Evolutionary conservation across 1,140 invertebrate species (phyloP).

Genomic region (Sminthurides bifidus): DNA sequence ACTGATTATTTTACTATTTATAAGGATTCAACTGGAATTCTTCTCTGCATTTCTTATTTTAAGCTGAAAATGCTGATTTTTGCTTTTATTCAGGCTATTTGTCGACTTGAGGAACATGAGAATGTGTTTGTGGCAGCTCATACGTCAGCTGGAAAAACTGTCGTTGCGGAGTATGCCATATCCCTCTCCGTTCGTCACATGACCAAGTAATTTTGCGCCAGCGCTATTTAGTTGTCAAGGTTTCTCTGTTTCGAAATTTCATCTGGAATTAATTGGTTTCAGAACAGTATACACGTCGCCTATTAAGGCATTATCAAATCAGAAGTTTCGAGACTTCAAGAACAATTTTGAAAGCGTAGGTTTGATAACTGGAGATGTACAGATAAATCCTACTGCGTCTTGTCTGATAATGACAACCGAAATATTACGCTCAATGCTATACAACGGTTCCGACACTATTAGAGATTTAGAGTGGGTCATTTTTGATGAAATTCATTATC

Average conservation of each 20-base stretch:
- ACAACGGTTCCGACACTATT: slow-evolving; percentile 86
- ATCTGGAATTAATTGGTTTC: slow-evolving; percentile 33
- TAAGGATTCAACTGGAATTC: background rate
- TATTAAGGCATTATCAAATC: slow-evolving; percentile 98
- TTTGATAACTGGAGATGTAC: slow-evolving; percentile 89
- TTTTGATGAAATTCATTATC: slow-evolving; percentile 99
- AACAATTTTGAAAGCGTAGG: slow-evolving; percentile 85
- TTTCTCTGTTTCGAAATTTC: background rate
- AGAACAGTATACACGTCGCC: slow-evolving; percentile 97
- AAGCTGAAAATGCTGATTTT: too few relatives aligned
- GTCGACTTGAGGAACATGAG: slow-evolving; percentile 83
- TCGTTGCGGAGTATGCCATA: slow-evolving; percentile 97
- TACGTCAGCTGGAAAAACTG: slow-evolving; percentile 98
- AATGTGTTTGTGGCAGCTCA: slow-evolving; percentile 98
- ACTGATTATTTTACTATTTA: background rate
- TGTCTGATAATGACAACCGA: slow-evolving; percentile 99
- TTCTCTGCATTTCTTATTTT: slow-evolving; percentile 12
- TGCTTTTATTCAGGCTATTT: slow-evolving; percentile 85
- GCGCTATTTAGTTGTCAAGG: background rate
- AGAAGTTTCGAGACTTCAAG: slow-evolving; percentile 97
- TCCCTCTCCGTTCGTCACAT: slow-evolving; percentile 84
- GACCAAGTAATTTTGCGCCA: slow-evolving; percentile 52
- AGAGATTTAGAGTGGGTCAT: slow-evolving; percentile 97
- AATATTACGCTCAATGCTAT: slow-evolving; percentile 93
- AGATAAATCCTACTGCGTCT: slow-evolving; percentile 82